Base-by-base conservation (phyloP, 2,888 invertebrate genomes). In the Parascotia fuliginaria region DNA sequence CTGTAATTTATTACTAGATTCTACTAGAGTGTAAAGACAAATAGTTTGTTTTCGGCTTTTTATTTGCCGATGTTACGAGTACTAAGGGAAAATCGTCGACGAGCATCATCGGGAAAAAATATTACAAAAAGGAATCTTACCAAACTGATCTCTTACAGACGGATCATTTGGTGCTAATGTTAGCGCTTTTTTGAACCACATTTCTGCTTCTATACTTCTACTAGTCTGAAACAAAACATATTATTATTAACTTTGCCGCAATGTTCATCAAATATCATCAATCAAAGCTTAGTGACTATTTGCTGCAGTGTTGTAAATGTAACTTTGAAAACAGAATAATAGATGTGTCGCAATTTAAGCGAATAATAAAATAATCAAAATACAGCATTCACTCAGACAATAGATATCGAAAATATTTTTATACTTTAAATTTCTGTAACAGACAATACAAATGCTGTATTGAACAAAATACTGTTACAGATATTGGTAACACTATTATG, bases 121-220 rank as follows among this genome's bases (percentile, higher is more conserved):
- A 42, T 33, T 29, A 11, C 5, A 46, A 51, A 19, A 34, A 37
- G 9, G 66, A 12, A 22, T 24, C 85, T 83, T 75, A 92, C 98
- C 98, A 84, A 97, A 98, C 88, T 98, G 97, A 87, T 97, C 97
- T 84, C 97, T 95, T 39, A 97, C 96, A 70, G 95, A 94, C 11
- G 96, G 95, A 83, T 98, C 97, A 60, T 95, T 93, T 14, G 97
- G 97, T 50, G 97, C 97, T 70, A 98, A 89, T 62, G 94, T 93
- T 65, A 96, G 93, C 16, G 98, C 98, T 81, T 96, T 96, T 75
- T 95, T 94, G 83, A 97, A 98, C 97, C 97, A 97, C 77, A 95
- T 93, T 86, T 98, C 98, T 0, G 98, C 98, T 85, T 97, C 97
- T 45, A 94, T 92, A 50, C 95, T 93, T 75, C 97, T 94, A 77